Evolutionary conservation across 2,797 vertebrate genomes (phyloP).

Genomic region (Hydrolagus colliei): DNA sequence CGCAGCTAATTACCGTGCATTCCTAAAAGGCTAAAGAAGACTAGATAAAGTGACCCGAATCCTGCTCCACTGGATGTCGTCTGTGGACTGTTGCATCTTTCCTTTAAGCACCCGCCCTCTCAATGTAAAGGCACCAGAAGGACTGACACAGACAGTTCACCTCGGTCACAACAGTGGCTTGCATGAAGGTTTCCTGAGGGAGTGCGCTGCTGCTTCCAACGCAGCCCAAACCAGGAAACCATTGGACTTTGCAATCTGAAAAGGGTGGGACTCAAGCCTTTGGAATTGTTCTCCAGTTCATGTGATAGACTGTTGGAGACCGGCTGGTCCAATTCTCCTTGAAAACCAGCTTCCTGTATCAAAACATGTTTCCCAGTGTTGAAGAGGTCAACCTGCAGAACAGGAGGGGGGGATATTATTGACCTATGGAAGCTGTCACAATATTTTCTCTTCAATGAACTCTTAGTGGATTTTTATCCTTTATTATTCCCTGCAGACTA

Average conservation of each 20-base stretch:
- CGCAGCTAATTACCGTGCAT: constrained; percentile 18
- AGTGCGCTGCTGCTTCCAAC: background rate
- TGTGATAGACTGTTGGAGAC: constrained; percentile 23
- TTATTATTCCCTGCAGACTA: constrained; percentile 13
- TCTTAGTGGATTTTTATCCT: constrained; percentile 17
- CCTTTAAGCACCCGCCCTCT: no score
- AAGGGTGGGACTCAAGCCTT: constrained; percentile 1
- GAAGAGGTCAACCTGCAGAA: constrained; percentile 26
- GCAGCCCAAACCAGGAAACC: background rate
- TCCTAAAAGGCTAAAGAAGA: background rate
- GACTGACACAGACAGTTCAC: background rate
- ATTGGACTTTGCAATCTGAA: background rate
- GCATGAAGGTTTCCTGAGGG: background rate
- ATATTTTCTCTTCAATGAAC: constrained; percentile 27
- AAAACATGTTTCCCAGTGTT: constrained; percentile 19
- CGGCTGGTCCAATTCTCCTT: constrained; percentile 17
- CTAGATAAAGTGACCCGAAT: background rate
- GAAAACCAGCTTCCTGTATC: constrained; percentile 23
- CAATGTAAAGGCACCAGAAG: background rate
- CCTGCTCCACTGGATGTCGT: background rate
- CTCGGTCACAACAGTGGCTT: background rate
- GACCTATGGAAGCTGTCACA: constrained; percentile 29
- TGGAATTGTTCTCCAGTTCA: constrained; percentile 1
- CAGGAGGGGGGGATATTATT: constrained; percentile 12
- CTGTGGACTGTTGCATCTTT: background rate